These are phyloP conservation scores for Neodiprion lecontei DNA, from an alignment of 1,140 invertebrate species.

Conservation along the genomic window DNA sequence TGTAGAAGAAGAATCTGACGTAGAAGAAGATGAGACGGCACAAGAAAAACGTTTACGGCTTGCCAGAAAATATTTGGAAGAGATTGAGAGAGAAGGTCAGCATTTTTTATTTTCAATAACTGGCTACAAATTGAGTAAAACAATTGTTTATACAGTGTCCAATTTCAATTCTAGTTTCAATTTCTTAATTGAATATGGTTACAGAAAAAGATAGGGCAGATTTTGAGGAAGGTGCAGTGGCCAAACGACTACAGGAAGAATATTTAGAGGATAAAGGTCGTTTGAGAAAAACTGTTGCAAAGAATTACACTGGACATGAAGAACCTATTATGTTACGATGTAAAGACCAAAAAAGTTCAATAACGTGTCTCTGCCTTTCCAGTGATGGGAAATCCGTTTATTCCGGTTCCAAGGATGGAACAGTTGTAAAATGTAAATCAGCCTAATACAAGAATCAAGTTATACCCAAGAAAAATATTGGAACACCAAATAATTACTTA, in stretches of 20 bases:
- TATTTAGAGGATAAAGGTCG: constrained; percentile 85
- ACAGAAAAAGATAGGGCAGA: constrained; percentile 74
- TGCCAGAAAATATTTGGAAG: constrained; percentile 87
- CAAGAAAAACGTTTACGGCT: constrained; percentile 89
- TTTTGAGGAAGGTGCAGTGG: constrained; percentile 72
- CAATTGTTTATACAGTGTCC: constrained; percentile 19
- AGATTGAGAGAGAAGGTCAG: constrained; percentile 80
- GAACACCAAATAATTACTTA: not conserved
- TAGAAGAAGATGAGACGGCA: constrained; percentile 80
- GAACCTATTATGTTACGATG: constrained; percentile 66
- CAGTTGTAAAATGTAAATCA: constrained; percentile 82
- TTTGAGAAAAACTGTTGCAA: constrained; percentile 77
- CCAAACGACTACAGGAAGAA: constrained; percentile 80
- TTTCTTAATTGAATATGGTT: not conserved
- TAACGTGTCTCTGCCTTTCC: constrained; percentile 85
- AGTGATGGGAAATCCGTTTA: constrained; percentile 78
- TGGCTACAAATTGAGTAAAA: constrained; percentile 16
- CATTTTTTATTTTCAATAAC: constrained; percentile 12
- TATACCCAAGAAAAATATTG: constrained; percentile 5
- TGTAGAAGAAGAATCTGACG: constrained; percentile 61
- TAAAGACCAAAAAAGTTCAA: constrained; percentile 77
- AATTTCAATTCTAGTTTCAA: constrained; percentile 27
- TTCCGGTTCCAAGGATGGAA: constrained; percentile 87
- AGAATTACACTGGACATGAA: constrained; percentile 65
- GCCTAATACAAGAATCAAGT: constrained; percentile 19